Base-by-base conservation (phyloP, 2,888 invertebrate genomes). In the Hedychridium roseum region DNA sequence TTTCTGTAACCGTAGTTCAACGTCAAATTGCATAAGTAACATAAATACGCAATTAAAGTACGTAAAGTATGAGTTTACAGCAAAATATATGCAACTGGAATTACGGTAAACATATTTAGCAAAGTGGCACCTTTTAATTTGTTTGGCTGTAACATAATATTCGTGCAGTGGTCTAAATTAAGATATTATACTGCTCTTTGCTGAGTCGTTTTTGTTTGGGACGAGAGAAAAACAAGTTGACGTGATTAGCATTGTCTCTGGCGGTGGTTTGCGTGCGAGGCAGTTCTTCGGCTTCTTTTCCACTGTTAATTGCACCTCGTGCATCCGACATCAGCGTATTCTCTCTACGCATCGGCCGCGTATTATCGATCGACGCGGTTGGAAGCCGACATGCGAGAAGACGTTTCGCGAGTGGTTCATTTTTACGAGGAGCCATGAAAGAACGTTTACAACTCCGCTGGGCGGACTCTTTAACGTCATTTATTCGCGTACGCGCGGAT, bases 361-460 rank as follows among this genome's bases (percentile, higher is more conserved):
- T 27, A 2, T 27, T 27, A 27, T 27, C 27, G 27, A 27, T 27
- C 27, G 27, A 4, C 5, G 9, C 27, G 9, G 27, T 27, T 27
- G 3, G 27, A 27, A 4, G 9, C 3, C 3, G 2, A 14, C 26
- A 27, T 9, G 30, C 15, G 27, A 23, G 27, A 21, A 32, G 42
- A 46, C 43, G 26, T 15, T 28, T 36, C 35, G 17, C 26, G 32
- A 26, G 41, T 30, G 48, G 54, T 45, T 57, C 38, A 57, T 54
- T 58, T 54, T 58, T 48, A 38, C 45, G 27, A 34, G 23, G 32
- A 32, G 44, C 43, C 30, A 18, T 39, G 43, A 35, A 45, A 57
- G 58, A 58, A n/a, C n/a, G n/a, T 58, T 58, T 58, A 58, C 49
- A 53, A 42, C 43, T 43, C n/a, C n/a, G n/a, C n/a, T n/a, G n/a